phyloP scores from a whole-genome alignment of 1,140 invertebrate genomes.

The Drosophila cardini region DNA sequence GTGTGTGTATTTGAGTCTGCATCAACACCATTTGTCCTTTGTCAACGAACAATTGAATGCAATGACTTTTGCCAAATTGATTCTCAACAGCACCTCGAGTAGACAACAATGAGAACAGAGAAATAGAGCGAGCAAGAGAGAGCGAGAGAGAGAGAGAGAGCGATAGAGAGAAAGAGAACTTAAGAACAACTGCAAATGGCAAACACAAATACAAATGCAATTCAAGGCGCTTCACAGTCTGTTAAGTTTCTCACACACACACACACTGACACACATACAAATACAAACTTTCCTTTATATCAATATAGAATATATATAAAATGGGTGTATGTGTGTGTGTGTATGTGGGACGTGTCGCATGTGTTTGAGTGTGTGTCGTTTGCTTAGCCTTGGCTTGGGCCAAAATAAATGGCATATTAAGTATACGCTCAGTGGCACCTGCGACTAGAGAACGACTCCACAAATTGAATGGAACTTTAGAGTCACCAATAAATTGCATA shows the following conservation, averaged over 20 bases:
- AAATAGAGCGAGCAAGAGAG: not conserved
- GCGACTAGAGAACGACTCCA: conserved; percentile 48
- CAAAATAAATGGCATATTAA: conserved; percentile 80
- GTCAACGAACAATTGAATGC: conserved; percentile 81
- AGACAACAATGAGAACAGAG: conserved; percentile 54
- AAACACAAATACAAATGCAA: conserved; percentile 47
- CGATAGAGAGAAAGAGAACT: not conserved
- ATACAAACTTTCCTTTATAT: conserved; percentile 9
- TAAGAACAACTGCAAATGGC: conserved; percentile 52
- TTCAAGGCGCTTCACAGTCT: conserved; percentile 49
- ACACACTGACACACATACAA: not conserved
- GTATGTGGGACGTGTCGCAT: conserved; percentile 24
- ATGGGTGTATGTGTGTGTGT: conserved; percentile 25
- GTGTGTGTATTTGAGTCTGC: conserved; percentile 40
- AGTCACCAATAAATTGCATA: conserved; percentile 26
- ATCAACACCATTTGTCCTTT: conserved; percentile 82
- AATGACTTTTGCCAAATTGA: conserved; percentile 82
- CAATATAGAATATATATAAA: conserved; percentile 9
- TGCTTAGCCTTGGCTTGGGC: conserved; percentile 63
- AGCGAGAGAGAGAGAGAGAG: conserved; percentile 10
- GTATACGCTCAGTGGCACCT: conserved; percentile 77
- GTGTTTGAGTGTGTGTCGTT: conserved; percentile 59
- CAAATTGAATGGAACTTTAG: conserved; percentile 45
- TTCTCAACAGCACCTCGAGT: conserved; percentile 61
- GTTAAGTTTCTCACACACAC: conserved; percentile 41